A percentile compares a stretch with the other conserved stretches of the same genome.
Conservation (phyloP, 2,113 vertebrate genomes). For the Ictidomys tridecemlineatus region DNA sequence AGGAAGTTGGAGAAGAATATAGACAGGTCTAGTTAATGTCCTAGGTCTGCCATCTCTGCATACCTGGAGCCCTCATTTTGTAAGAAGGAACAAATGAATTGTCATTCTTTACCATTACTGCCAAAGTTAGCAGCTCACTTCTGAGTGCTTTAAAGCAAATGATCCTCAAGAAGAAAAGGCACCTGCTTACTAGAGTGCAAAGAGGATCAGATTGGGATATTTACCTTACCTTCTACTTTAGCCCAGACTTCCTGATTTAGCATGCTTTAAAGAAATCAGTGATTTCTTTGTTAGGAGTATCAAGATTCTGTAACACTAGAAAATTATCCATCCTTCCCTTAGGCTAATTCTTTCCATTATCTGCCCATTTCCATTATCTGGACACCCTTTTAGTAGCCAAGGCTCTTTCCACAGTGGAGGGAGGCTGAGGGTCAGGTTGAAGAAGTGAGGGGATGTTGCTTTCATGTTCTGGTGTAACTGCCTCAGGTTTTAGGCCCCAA, state of each 20-base stretch:
- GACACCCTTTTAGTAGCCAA: too few species aligned
- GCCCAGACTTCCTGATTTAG: neutral
- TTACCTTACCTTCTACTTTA: neutral
- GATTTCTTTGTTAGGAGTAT: conserved; percentile 24
- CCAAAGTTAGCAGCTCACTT: conserved; percentile 16
- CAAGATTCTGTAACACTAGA: neutral
- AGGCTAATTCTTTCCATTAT: neutral
- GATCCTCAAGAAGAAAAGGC: neutral
- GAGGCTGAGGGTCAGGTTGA: neutral
- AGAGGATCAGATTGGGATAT: neutral
- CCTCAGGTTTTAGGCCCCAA: neutral
- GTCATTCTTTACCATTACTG: neutral
- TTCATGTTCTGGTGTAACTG: neutral
- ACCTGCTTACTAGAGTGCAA: neutral
- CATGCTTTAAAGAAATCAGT: conserved; percentile 16
- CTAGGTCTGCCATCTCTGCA: neutral
- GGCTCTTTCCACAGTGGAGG: neutral
- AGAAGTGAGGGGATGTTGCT: neutral
- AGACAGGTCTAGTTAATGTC: neutral
- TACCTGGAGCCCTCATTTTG: conserved; percentile 3
- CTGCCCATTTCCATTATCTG: neutral
- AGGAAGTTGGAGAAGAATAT: neutral
- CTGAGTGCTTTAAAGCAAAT: neutral
- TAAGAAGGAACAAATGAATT: neutral
- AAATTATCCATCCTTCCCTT: neutral